Base-by-base conservation (phyloP, 1,140 invertebrate genomes). In the Olivierus martensii region DNA sequence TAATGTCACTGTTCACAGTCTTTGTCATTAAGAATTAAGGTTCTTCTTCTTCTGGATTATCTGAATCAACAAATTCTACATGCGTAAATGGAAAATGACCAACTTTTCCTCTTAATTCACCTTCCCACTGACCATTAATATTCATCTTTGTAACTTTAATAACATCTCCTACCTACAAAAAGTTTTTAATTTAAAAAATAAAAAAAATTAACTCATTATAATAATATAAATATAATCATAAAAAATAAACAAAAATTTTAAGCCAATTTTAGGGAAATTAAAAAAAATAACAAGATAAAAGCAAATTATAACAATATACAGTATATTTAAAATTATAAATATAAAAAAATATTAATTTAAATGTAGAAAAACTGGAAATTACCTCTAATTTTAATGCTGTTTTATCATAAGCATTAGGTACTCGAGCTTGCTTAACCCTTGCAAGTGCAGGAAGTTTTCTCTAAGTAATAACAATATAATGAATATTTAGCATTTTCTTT, bases 21-120 rank as follows among this genome's bases (percentile, higher is more conserved):
- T 43, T 43, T 9, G 9, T 4, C 9, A 18, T 17, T 43, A 22
- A 18, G 41, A 22, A 19, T 55, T 58, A 58, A 17, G 52, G 43
- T 47, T 55, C 56, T 50, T 56, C 61, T 17, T 62, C 62, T 3
- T 59, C 61, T 12, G 51, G 48, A 53, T 59, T 59, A 28, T 64
- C 64, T 10, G 59, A 61, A 63, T 95, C 88, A 43, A 96, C 74
- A 72, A 96, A 94, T 69, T 94, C 87, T 19, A 97, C 89, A 71
- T 96, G 90, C 2, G 90, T 97, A 72, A 97, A 97, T 12, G 93
- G 93, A 70, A 98, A 98, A 71, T 93, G 87, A 15, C 93, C 93
- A 42, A 65, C 64, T 73, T 88, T 91, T 12, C 88, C 90, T 64
- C 88, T 86, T 17, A 93, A 68, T 69, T 94, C 89, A 34, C 93